Evolutionary conservation across 2,113 vertebrate genomes (phyloP), one percentile per base, ranked within the genome.

Genomic region (Cynoglossus semilaevis): DNA sequence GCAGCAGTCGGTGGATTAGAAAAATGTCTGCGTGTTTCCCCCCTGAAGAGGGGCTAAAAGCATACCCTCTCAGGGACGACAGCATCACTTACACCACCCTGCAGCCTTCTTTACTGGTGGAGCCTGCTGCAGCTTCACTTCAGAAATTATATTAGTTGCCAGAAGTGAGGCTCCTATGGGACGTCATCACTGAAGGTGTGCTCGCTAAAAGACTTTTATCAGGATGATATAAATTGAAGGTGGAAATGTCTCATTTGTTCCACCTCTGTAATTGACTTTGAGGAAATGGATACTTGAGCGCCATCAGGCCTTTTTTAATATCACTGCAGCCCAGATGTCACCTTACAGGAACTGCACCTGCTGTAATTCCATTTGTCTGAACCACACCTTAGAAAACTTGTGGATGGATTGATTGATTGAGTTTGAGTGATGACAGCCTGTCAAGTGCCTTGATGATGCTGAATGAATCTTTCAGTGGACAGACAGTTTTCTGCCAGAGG

Each of bases 1-100:
- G 82, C 74, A 74, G 74, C 77, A 54, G 80, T 71, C 72, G 79
- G 77, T 65, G 87, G 85, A 89, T 90, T 88, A 88, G 77, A 88
- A 82, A 76, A 87, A 83, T 70, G 79, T 72, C 77, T 77, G 63
- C 15, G 22, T 35, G 19, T 65, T 81, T 73, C 15, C 17, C 13
- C 17, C 57, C 73, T 78, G 65, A 51, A 62, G 56, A 67, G 81
- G 54, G 58, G 58, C 77, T 70, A 62, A 86, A 65, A 75, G 77
- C 47, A 41, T 53, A 83, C 63, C 52, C 63, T 81, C 74, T 85
- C 50, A 29, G 66, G 78, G 64, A 84, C 85, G 85, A 88, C 79
- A 73, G 61, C 77, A 77, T 76, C 38, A 36, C 77, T 78, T 70
- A 74, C 51, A 58, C 70, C 63, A 52, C 63, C 81, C 75, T n/a